Evolutionary conservation across 2,888 invertebrate genomes (phyloP).

Genomic region (Oeneis ivallda): DNA sequence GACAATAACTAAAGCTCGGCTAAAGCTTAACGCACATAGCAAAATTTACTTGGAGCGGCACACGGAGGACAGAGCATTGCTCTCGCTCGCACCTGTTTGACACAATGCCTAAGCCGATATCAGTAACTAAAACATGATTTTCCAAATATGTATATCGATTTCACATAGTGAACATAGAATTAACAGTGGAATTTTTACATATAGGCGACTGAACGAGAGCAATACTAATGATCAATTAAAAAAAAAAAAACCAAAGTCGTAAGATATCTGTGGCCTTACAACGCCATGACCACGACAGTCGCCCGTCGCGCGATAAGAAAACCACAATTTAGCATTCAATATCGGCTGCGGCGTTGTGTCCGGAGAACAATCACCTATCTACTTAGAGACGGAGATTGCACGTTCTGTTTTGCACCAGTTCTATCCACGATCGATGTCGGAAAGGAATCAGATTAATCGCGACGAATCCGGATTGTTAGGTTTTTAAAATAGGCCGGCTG

Average conservation of each 20-base stretch:
- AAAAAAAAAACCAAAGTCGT: slow-evolving; percentile 42
- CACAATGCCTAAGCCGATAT: slow-evolving; percentile 74
- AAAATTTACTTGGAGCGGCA: slow-evolving; percentile 7
- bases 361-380: slow-evolving; percentile 41
- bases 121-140: slow-evolving; percentile 27
- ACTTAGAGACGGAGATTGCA: slow-evolving; percentile 24
- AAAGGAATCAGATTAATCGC: not conserved
- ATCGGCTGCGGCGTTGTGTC: slow-evolving; percentile 74
- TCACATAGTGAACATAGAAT: no score
- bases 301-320: slow-evolving; percentile 54
- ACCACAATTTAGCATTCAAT: slow-evolving; percentile 50
- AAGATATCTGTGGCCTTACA: slow-evolving; percentile 45
- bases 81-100: slow-evolving; percentile 42
- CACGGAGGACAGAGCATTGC: slow-evolving; percentile 30
- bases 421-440: not conserved
- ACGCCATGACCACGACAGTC: slow-evolving; percentile 68
- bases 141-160: not conserved
- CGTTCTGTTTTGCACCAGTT: slow-evolving; percentile 4
- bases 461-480: no score
- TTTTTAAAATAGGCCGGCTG: no score
- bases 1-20: not conserved
- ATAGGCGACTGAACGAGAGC: slow-evolving; percentile 58
- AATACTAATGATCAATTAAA: slow-evolving; percentile 52
- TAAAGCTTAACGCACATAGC: slow-evolving; percentile 1
- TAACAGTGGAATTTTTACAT: not conserved